A percentile compares a stretch with the other conserved stretches of the same genome.
These are phyloP conservation scores for Delphinapterus leucas DNA, from an alignment of 2,113 vertebrate species.

Conservation along the genomic window DNA sequence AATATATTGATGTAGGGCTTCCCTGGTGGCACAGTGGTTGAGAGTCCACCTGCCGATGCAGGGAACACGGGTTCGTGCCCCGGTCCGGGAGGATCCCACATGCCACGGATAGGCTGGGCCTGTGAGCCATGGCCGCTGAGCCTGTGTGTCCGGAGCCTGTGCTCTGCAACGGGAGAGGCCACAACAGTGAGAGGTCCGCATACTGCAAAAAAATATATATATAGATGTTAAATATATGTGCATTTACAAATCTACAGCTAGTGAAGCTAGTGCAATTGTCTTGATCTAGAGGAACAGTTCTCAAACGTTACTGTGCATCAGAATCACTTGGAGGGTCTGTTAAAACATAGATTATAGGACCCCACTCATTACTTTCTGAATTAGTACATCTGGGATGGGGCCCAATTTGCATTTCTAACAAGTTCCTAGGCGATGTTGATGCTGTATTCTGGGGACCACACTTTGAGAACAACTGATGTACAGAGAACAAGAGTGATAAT, in stretches of 20 bases:
- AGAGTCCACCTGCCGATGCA: too few relatives aligned
- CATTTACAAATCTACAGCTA: background rate
- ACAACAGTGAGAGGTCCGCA: too few relatives aligned
- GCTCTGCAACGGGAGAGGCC: too few relatives aligned
- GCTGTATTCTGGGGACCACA: background rate
- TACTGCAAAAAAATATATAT: background rate
- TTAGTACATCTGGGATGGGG: background rate
- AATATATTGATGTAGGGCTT: background rate
- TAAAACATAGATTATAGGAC: background rate
- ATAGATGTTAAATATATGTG: background rate
- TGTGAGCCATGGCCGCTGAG: too few relatives aligned
- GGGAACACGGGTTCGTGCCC: too few relatives aligned
- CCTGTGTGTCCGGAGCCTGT: too few relatives aligned
- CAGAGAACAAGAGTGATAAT: background rate
- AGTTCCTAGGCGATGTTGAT: background rate
- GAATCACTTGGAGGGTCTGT: background rate
- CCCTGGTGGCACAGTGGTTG: too few relatives aligned
- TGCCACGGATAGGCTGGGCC: fast-evolving
- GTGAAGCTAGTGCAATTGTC: background rate
- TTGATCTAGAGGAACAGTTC: background rate
- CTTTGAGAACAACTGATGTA: background rate
- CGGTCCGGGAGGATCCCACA: too few relatives aligned
- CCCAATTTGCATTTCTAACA: background rate
- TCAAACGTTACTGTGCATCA: background rate
- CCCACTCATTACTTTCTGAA: background rate